Conservation (phyloP, 2,113 vertebrate genomes). For the Pungitius pungitius region DNA sequence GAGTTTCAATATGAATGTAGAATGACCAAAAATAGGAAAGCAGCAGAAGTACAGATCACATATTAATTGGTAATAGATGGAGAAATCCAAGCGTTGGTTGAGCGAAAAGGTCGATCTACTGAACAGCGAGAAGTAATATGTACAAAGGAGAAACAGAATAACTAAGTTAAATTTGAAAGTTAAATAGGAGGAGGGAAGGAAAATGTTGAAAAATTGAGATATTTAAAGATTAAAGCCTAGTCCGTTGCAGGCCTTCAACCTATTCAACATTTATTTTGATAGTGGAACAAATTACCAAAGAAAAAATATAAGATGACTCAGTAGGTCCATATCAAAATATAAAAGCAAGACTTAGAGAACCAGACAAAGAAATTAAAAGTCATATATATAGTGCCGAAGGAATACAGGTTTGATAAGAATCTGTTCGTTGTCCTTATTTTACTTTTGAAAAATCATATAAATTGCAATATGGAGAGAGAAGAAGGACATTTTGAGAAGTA, state of each 20-base stretch:
- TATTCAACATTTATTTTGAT: too few species aligned
- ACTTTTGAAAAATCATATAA: conserved; percentile 20
- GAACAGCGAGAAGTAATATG: conserved; percentile 12
- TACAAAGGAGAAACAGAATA: conserved; percentile 11
- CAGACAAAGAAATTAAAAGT: neutral
- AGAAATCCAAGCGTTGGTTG: neutral
- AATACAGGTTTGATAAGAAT: conserved; percentile 17
- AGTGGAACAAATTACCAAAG: too few species aligned
- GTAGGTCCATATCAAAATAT: too few species aligned
- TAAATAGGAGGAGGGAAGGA: neutral
- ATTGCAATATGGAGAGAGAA: conserved; percentile 12
- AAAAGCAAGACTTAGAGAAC: neutral
- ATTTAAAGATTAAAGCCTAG: neutral
- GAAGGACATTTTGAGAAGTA: conserved; percentile 10
- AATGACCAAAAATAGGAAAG: conserved; percentile 11
- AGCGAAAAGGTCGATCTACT: conserved; percentile 9
- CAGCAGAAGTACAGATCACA: conserved; percentile 16
- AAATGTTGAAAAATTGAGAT: neutral
- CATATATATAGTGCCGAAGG: neutral
- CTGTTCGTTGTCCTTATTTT: conserved; percentile 12
- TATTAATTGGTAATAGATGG: conserved; percentile 26
- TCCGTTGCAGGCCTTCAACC: too few species aligned
- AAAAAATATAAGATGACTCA: too few species aligned
- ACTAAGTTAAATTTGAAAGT: conserved; percentile 8
- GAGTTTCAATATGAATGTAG: conserved; percentile 1